These are phyloP conservation scores for Centroberyx gerrardi DNA, from an alignment of 2,797 vertebrate genomes.

Conservation along the genomic window DNA sequence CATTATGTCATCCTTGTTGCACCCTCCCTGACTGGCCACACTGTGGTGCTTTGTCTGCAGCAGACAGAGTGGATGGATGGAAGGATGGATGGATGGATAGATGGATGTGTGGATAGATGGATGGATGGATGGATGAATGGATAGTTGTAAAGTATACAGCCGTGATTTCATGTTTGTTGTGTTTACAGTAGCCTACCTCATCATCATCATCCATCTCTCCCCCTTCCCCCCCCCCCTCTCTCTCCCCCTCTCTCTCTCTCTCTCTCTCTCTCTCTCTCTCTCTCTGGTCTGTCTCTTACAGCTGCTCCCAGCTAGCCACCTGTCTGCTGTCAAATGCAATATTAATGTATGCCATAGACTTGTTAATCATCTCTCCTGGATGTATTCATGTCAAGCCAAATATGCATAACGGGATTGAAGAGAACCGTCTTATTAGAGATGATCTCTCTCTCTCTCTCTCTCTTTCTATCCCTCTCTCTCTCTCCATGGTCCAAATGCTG, in stretches of 20 bases:
- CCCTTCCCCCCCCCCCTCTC: not conserved
- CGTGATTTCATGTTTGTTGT: slow-evolving; percentile 13
- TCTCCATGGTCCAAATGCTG: slow-evolving; percentile 56
- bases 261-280: slow-evolving; percentile 33
- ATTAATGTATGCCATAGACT: slow-evolving; percentile 78
- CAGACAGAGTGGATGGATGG: slow-evolving; percentile 40
- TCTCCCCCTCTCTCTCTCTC: slow-evolving; percentile 35
- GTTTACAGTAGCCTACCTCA: slow-evolving; percentile 21
- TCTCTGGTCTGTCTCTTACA: slow-evolving; percentile 65
- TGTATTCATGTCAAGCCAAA: slow-evolving; percentile 73
- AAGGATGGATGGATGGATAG: not conserved
- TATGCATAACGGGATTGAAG: slow-evolving; percentile 75
- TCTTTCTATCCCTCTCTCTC: slow-evolving; percentile 20
- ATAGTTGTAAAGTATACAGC: not conserved
- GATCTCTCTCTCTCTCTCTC: slow-evolving; percentile 70
- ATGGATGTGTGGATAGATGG: slow-evolving; percentile 7
- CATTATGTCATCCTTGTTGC: slow-evolving; percentile 73
- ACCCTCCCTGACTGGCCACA: slow-evolving; percentile 72
- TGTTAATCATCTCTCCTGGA: slow-evolving; percentile 81
- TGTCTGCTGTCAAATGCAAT: slow-evolving; percentile 80
- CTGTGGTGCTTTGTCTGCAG: slow-evolving; percentile 78
- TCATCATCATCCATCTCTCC: not conserved
- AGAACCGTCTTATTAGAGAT: slow-evolving; percentile 76
- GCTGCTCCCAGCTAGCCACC: slow-evolving; percentile 81
- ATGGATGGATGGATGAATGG: slow-evolving; percentile 3